These are phyloP conservation scores for Albula goreensis DNA, from an alignment of 2,113 vertebrate genomes.

Conservation along the genomic window DNA sequence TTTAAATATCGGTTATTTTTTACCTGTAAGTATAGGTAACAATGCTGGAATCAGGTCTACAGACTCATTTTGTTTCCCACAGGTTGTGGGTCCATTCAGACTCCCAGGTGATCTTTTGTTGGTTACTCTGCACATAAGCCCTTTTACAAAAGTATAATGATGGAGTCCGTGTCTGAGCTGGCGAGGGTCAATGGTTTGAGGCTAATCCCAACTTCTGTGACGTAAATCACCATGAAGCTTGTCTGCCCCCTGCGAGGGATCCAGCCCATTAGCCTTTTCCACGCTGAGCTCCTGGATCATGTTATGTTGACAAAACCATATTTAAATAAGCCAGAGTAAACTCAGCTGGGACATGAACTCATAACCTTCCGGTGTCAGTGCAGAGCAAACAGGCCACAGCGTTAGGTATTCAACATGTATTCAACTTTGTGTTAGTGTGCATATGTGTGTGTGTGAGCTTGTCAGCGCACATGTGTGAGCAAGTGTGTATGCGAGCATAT, in stretches of 20 bases:
- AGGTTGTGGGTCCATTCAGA: neutral
- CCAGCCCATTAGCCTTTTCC: neutral
- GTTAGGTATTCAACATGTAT: too few relatives aligned
- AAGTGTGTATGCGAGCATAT: too few relatives aligned
- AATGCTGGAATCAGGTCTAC: neutral
- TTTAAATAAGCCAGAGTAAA: neutral
- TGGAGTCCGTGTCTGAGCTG: neutral
- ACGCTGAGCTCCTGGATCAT: neutral
- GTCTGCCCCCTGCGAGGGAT: neutral
- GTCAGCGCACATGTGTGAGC: too few relatives aligned
- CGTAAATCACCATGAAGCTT: neutral
- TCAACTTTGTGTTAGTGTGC: too few relatives aligned
- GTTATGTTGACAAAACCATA: neutral
- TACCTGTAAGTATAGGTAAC: neutral
- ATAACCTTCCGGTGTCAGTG: neutral
- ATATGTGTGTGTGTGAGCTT: too few relatives aligned
- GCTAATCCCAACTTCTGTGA: neutral
- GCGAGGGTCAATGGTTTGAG: neutral
- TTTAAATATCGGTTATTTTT: too few relatives aligned
- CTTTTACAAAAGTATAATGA: neutral
- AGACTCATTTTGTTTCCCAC: neutral
- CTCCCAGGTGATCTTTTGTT: neutral
- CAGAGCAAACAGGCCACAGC: too few relatives aligned
- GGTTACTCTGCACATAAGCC: neutral
- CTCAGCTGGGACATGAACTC: neutral